Conservation (phyloP, 2,113 vertebrate species). For the Ciconia maguari region DNA sequence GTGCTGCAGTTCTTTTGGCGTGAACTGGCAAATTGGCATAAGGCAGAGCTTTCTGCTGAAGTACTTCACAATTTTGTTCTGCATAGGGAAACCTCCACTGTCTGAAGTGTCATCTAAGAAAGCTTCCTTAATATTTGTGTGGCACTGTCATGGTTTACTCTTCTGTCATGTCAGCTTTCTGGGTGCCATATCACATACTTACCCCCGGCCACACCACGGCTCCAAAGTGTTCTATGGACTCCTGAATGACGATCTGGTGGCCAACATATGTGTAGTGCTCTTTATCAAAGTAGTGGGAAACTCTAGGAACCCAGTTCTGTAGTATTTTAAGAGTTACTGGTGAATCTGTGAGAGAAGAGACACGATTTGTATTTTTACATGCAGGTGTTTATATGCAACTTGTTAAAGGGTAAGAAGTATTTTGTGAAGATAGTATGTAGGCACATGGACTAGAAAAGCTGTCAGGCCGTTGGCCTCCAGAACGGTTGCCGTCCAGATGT, state of each 20-base stretch:
- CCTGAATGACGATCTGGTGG: constrained; percentile 73
- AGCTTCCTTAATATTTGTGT: not conserved
- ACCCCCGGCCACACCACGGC: constrained; percentile 79
- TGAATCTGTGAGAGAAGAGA: constrained; percentile 48
- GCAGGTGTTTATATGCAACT: not conserved
- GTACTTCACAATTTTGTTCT: not conserved
- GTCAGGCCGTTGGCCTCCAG: not conserved
- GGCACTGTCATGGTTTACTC: not conserved
- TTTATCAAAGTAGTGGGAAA: constrained; percentile 73
- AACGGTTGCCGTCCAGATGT: too few relatives aligned
- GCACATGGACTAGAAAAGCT: not conserved
- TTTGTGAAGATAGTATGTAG: not conserved
- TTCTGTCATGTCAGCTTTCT: not conserved
- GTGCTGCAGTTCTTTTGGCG: not conserved
- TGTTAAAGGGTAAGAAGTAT: not conserved
- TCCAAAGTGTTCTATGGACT: constrained; percentile 77
- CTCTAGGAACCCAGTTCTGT: constrained; percentile 69
- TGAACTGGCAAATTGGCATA: not conserved
- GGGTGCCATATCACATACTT: not conserved
- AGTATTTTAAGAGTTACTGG: constrained; percentile 51
- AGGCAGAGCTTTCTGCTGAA: not conserved
- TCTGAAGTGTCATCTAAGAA: not conserved
- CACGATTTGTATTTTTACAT: not conserved
- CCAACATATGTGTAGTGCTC: constrained; percentile 71
- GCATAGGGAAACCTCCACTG: not conserved